Evolutionary conservation across 2,797 vertebrate genomes (phyloP).

Genomic region (Antennarius maculatus): DNA sequence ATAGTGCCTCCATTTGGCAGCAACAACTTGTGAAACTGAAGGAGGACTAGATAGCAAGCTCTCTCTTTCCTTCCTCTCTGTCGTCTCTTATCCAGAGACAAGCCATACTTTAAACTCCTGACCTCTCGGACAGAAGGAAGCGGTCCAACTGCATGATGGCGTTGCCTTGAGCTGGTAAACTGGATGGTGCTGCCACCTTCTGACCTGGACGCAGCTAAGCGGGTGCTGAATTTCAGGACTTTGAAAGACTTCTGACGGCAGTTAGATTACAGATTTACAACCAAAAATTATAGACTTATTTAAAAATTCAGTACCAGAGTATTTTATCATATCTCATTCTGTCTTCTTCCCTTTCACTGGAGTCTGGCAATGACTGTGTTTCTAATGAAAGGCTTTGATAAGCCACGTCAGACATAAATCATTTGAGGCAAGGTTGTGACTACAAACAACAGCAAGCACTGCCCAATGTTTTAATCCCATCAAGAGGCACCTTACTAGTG

Average conservation of each 20-base stretch:
- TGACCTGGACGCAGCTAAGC: constrained; percentile 13
- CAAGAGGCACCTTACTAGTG: too few species aligned
- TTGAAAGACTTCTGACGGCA: too few species aligned
- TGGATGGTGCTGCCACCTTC: constrained; percentile 49
- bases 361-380: too few species aligned
- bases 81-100: constrained; percentile 49
- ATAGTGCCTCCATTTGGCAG: not conserved
- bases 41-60: constrained; percentile 29
- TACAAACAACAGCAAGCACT: too few species aligned
- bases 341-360: too few species aligned
- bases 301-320: too few species aligned
- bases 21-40: constrained; percentile 29
- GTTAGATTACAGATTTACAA: not conserved
- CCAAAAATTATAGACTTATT: too few species aligned
- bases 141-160: constrained; percentile 34
- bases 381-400: too few species aligned
- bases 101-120: constrained; percentile 62
- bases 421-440: too few species aligned
- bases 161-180: not conserved
- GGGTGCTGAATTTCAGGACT: not conserved
- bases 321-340: too few species aligned
- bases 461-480: too few species aligned
- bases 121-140: constrained; percentile 51
- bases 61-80: constrained; percentile 24
- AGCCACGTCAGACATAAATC: too few species aligned